Percentiles rank a stretch among this genome's conserved stretches.
These are phyloP conservation scores for Corythornis leucogaster DNA, from an alignment of 2,797 vertebrate genomes.

Conservation along the genomic window DNA sequence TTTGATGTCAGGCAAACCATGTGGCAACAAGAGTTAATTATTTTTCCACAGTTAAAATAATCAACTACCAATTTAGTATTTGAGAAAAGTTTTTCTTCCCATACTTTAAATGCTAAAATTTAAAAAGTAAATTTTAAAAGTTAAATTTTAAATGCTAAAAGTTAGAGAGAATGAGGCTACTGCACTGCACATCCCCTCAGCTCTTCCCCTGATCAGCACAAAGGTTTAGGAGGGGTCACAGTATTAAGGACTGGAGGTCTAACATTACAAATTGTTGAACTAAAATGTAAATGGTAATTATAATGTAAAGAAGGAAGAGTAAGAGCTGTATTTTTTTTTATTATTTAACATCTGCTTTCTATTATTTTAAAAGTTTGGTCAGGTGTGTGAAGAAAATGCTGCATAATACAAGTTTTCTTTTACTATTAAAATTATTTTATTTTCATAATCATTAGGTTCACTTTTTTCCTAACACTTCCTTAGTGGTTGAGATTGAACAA, in stretches of 20 bases:
- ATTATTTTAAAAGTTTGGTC: not conserved
- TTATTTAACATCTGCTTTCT: not conserved
- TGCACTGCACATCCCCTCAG: not conserved
- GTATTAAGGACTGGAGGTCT: not conserved
- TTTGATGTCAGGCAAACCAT: not conserved
- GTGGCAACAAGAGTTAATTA: not conserved
- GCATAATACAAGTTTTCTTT: rapidly evolving
- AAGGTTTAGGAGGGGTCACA: not conserved
- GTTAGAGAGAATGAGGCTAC: not conserved
- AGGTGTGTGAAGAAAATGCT: not conserved
- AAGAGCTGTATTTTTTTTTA: not conserved
- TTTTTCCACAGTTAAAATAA: not conserved
- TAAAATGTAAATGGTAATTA: not conserved
- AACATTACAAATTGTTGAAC: not conserved
- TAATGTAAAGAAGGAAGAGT: not conserved
- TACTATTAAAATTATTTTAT: not conserved
- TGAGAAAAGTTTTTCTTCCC: not conserved
- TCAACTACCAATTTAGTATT: not conserved
- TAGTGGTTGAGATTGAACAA: not conserved
- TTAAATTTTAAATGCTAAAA: too few species aligned
- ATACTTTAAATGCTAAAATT: not conserved
- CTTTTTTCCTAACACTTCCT: not conserved
- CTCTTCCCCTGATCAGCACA: not conserved
- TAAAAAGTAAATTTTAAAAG: too few species aligned
- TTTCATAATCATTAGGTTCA: not conserved